Base-by-base conservation (phyloP, 2,797 vertebrate genomes). In the Enteromius thamalakanensis region DNA sequence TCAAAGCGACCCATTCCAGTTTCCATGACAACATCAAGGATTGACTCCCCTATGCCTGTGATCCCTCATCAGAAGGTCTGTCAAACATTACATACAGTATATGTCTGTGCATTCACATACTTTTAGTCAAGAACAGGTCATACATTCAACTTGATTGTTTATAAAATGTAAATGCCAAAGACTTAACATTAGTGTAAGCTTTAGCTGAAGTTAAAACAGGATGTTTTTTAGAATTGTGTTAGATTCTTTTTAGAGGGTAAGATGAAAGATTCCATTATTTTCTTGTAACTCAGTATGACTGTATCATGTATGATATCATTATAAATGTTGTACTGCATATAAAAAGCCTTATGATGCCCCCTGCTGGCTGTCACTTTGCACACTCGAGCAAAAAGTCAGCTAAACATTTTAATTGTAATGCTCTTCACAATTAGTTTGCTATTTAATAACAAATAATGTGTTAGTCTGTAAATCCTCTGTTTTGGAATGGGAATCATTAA, bases 51-150 rank as follows among this genome's bases (percentile, higher is more conserved):
- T 4, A 91, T 96, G 90, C 93, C 97, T 8, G 88, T 96, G 88
- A 96, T 98, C 88, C 96, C 97, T 23, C 97, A 97, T 90, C 97
- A 97, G 91, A 96, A 98, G 98, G 98, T 99, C 97, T 71, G 75
- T 72, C 53, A 47, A 40, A 5, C 19, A 10, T 21, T 49, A 42
- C 4, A 72, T 19, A 60, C 15, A 75, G 15, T 9, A 75, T 58
- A 58, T 82, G 47, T 65, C 17, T 32, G 32, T 58, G 23, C 47
- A 51, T 75, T 81, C 45, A 65, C 1, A 19, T 4, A 45, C 17
- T 51, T 47, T 62, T 80, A 45, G 23, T 71, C 47, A 37, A 58
- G 32, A 9, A 42, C n/a, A 74, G 37, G 29, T 42, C 32, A 65
- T 55, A 37, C 23, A 49, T 79, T 69, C 26, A 42, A 42, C 26